phyloP scores from a whole-genome alignment of 2,113 vertebrate species.

The Equus quagga region DNA sequence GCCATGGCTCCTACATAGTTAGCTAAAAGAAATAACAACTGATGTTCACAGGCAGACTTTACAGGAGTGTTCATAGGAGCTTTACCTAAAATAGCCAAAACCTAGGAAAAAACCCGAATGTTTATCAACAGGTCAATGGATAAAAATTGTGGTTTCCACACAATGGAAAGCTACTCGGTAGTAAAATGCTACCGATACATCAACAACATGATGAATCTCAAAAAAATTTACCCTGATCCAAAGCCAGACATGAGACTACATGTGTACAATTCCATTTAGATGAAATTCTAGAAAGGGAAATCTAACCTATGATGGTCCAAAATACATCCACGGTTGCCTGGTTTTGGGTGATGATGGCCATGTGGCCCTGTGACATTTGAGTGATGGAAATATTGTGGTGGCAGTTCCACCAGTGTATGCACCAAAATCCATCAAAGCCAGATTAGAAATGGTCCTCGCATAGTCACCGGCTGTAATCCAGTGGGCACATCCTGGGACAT shows the following conservation, averaged over 20 bases:
- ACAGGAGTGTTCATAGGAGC: not conserved
- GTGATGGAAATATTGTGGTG: not conserved
- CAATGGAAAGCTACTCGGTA: too few relatives aligned
- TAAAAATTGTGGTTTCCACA: not conserved
- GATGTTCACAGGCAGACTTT: not conserved
- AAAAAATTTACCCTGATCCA: not conserved
- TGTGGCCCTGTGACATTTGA: fast-evolving
- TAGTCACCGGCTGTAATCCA: fast-evolving
- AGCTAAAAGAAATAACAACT: not conserved
- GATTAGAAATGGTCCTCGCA: fast-evolving
- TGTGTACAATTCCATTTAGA: fast-evolving
- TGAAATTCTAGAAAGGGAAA: too few relatives aligned
- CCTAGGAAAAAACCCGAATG: not conserved
- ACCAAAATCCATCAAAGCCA: not conserved
- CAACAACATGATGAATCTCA: not conserved
- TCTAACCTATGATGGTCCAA: fast-evolving
- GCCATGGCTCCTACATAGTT: not conserved
- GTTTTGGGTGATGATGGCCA: fast-evolving
- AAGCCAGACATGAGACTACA: not conserved
- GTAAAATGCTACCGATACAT: not conserved
- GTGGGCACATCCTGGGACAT: fast-evolving
- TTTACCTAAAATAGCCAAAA: not conserved
- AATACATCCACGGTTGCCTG: not conserved
- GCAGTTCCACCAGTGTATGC: not conserved
- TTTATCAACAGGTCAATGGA: not conserved